These are phyloP conservation scores for Gambusia affinis DNA, from an alignment of 2,113 vertebrate genomes.

Conservation along the genomic window DNA sequence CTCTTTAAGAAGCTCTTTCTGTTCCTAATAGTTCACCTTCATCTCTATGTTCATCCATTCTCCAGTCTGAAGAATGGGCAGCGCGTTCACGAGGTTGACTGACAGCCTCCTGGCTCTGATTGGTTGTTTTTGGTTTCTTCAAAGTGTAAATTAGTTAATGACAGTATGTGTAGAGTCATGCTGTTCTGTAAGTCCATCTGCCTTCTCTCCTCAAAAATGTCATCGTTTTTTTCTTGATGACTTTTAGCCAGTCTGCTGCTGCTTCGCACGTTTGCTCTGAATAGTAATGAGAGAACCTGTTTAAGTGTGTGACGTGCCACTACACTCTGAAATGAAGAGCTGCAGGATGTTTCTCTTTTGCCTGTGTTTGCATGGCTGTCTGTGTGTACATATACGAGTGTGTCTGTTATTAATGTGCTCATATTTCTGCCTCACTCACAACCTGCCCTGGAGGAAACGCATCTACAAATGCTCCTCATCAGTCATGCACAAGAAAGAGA, in stretches of 20 bases:
- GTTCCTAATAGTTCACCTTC: too few species aligned
- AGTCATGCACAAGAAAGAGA: slow-evolving; percentile 12
- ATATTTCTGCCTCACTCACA: slow-evolving; percentile 37
- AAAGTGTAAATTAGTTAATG: too few species aligned
- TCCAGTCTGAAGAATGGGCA: too few species aligned
- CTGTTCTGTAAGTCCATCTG: too few species aligned
- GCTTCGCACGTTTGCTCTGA: slow-evolving; percentile 17
- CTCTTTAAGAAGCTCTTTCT: too few species aligned
- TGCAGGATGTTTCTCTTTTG: not conserved
- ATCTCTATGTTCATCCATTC: too few species aligned
- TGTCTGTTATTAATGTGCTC: slow-evolving; percentile 45
- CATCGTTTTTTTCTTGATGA: slow-evolving; percentile 14
- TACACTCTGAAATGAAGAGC: slow-evolving; percentile 22
- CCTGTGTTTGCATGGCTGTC: not conserved
- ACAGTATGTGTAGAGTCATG: too few species aligned
- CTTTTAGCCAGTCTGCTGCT: slow-evolving; percentile 11
- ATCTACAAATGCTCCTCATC: slow-evolving; percentile 41
- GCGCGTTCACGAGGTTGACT: too few species aligned
- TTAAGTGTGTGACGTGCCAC: slow-evolving; percentile 12
- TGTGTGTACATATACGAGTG: slow-evolving; percentile 8
- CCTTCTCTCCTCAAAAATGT: not conserved
- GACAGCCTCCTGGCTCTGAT: too few species aligned
- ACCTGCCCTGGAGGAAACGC: slow-evolving; percentile 19
- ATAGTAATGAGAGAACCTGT: slow-evolving; percentile 22
- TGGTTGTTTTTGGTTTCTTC: too few species aligned